These are phyloP conservation scores for Propithecus perrieri DNA, from an alignment of 2,797 vertebrate genomes.

Conservation along the genomic window DNA sequence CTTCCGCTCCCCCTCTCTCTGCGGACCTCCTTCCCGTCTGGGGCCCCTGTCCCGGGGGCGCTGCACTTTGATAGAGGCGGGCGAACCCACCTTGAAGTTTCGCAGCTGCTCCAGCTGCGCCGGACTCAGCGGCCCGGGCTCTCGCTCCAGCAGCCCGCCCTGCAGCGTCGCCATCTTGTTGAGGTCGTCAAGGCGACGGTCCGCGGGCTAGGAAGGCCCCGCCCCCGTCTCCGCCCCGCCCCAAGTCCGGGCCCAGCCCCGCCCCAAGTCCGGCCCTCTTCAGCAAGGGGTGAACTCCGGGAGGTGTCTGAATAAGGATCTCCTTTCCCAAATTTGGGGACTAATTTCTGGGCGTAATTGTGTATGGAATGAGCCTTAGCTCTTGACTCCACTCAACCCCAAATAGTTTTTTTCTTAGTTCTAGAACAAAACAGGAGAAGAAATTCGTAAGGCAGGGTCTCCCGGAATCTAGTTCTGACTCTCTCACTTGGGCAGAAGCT, in stretches of 20 bases:
- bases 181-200: constrained; percentile 54
- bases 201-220: not conserved
- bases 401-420: not conserved
- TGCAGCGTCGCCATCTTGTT: constrained; percentile 54
- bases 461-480: not conserved
- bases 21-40: not conserved
- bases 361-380: not conserved
- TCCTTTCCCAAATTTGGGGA: not conserved
- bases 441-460: not conserved
- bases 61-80: not conserved
- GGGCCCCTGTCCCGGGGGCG: not conserved
- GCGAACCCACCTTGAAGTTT: constrained; percentile 76
- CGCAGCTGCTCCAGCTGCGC: constrained; percentile 68
- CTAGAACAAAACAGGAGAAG: not conserved
- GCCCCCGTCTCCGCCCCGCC: constrained; percentile 29
- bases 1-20: not conserved
- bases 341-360: not conserved
- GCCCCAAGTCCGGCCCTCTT: not conserved
- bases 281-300: too few relatives aligned
- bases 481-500: not conserved
- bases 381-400: not conserved
- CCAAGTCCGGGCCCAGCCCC: not conserved
- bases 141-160: not conserved
- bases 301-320: not conserved
- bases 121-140: constrained; percentile 39